Base-by-base conservation (phyloP, 2,888 invertebrate genomes). In the Drosophila pseudotakahashii region DNA sequence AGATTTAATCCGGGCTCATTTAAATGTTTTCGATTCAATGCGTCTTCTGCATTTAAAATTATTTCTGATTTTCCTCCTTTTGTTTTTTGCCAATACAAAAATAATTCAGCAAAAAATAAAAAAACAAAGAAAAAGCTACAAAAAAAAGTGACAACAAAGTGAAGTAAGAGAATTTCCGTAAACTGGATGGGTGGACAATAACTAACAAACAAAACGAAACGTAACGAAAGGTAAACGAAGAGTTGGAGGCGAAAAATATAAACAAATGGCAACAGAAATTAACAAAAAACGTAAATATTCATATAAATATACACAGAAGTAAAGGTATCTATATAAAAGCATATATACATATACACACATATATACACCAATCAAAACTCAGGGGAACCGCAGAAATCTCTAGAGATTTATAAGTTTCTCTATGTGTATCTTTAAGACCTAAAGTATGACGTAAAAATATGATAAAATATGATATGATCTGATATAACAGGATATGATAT, bases 181-280 rank as follows among this genome's bases (percentile, higher is more conserved):
- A 90, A 90, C 89, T 91, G 89, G 89, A 91, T 89, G 91, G 91
- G 91, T 89, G 91, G 91, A 91, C 91, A 91, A 91, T 91, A 91
- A 91, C 90, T 90, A 91, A 85, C 62, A 73, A 81, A 75, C 62
- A 61, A 72, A 64, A 62, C 42, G 44, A 77, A 52, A 47, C 34
- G 72, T 69, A 64, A 62, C 42, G 48, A 77, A 50, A 51, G 45
- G 39, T 58, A 50, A 59, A 37, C 47, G 36, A 44, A 45, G 34
- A 48, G 39, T 30, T 32, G 14, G 34, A 64, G 66, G 39, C n/a
- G 37, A 64, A 52, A 64, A 45, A 34, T 41, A 54, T 48, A 70
- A 68, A 70, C 41, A 69, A 72, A 61, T 61, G 54, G 51, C 61
- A 71, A 61, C 72, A 71, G 50, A 62, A 61, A 71, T 51, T 50